Conservation (phyloP, 2,113 vertebrate species). For the Eclectus roratus region DNA sequence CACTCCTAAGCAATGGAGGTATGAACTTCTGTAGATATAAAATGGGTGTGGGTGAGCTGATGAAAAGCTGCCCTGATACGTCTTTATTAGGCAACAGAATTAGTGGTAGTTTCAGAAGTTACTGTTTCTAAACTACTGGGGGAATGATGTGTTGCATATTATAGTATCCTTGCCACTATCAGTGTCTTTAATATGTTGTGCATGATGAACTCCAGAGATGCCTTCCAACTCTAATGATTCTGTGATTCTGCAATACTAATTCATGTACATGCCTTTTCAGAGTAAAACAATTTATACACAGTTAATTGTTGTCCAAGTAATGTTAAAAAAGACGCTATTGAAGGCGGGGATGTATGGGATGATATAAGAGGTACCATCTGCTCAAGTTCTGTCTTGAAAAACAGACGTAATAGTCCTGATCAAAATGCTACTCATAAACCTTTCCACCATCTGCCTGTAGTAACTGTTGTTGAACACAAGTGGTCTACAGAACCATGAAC, state of each 20-base stretch:
- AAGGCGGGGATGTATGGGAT: background rate
- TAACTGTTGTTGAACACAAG: background rate
- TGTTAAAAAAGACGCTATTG: background rate
- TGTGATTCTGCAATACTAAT: background rate
- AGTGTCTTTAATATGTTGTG: background rate
- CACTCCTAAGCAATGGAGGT: background rate
- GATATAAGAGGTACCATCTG: background rate
- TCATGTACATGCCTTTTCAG: background rate
- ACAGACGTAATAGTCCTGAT: background rate
- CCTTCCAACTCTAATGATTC: background rate
- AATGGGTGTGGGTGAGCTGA: fast-evolving
- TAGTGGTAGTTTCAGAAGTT: background rate
- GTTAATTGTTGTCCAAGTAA: background rate
- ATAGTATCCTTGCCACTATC: background rate
- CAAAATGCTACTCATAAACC: background rate
- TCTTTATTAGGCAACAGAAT: background rate
- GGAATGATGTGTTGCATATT: background rate
- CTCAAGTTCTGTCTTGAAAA: background rate
- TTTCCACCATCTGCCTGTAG: background rate
- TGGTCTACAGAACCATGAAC: background rate
- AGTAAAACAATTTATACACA: background rate
- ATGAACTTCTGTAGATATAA: background rate
- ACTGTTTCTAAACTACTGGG: background rate
- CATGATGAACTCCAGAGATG: background rate
- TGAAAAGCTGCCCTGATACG: background rate